phyloP scores from a whole-genome alignment of 2,888 invertebrate genomes.

The Diogma glabrata region DNA sequence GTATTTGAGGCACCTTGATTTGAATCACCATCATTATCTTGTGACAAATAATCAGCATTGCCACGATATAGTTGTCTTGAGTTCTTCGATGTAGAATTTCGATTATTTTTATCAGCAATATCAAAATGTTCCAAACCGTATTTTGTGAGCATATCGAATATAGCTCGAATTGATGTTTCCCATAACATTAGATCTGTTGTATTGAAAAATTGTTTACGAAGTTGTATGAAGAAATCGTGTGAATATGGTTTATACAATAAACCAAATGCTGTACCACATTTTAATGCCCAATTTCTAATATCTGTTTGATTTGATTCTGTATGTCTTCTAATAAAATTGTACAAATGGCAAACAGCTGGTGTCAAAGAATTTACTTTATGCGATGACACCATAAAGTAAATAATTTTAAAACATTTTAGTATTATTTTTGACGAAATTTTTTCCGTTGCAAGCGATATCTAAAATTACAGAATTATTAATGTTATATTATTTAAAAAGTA shows the following conservation, averaged over 20 bases:
- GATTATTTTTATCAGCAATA: conserved; percentile 24
- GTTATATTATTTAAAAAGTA: neutral
- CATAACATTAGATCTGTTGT: conserved; percentile 31
- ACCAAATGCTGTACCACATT: conserved; percentile 61
- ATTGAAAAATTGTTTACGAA: conserved; percentile 32
- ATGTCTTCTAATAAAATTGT: conserved; percentile 38
- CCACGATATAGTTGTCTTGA: conserved; percentile 32
- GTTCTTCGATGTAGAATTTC: conserved; percentile 22
- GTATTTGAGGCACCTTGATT: conserved; percentile 16
- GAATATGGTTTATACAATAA: conserved; percentile 61
- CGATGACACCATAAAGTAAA: conserved; percentile 41
- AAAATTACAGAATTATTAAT: too few species aligned
- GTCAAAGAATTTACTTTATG: conserved; percentile 39
- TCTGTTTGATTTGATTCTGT: conserved; percentile 39
- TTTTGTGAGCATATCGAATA: conserved; percentile 31
- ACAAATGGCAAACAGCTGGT: conserved; percentile 37
- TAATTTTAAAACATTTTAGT: conserved; percentile 44
- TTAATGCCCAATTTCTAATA: conserved; percentile 54
- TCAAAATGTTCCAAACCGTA: conserved; percentile 33
- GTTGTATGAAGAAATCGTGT: conserved; percentile 39
- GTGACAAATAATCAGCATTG: conserved; percentile 22
- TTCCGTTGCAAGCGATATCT: conserved; percentile 23
- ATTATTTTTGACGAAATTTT: conserved; percentile 37
- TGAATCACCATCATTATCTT: neutral
- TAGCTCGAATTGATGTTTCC: conserved; percentile 30